Evolutionary conservation across 2,888 invertebrate genomes (phyloP), one percentile per base, ranked within the genome.

Genomic region (Monopis laevigella): DNA sequence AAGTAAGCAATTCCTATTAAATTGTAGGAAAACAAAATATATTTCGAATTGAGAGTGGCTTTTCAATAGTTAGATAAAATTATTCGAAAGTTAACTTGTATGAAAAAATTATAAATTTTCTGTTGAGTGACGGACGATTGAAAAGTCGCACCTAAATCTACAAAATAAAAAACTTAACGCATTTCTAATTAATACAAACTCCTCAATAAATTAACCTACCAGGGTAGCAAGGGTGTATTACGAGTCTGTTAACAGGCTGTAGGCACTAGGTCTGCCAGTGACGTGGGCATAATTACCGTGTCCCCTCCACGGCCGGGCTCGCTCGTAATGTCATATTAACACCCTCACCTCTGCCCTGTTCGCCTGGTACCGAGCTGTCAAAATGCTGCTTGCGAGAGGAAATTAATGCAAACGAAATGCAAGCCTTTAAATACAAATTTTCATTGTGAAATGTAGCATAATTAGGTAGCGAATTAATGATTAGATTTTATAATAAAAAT

Each of bases 241-340:
- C 16, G 6, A 32, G 16, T 32, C 32, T 17, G 32, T 32, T 32
- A 13, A 16, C 14, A 32, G 32, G 17, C n/a, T n/a, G n/a, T n/a
- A n/a, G n/a, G 32, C 3, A 6, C 4, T 32, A 30, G 36, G 36
- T 36, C 77, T 80, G 78, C 58, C 54, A 54, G 48, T 80, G 78
- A 80, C 78, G 68, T 68, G 74, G 69, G 70, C 42, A 74, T 80
- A 80, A 80, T 80, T 80, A 78, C 73, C 66, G 59, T 53, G 56
- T 58, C 54, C 56, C 59, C 53, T 49, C 53, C 51, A 48, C 28
- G 44, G 42, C 40, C 48, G 47, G 48, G 40, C 50, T 48, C 43
- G 44, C 48, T 50, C 55, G 68, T 73, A 74, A 77, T 77, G 78
- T 74, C 73, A 77, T 68, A 78, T 78, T 78, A 78, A 68, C 78